Base-by-base conservation (phyloP, 2,797 vertebrate genomes). In the Selene dorsalis region DNA sequence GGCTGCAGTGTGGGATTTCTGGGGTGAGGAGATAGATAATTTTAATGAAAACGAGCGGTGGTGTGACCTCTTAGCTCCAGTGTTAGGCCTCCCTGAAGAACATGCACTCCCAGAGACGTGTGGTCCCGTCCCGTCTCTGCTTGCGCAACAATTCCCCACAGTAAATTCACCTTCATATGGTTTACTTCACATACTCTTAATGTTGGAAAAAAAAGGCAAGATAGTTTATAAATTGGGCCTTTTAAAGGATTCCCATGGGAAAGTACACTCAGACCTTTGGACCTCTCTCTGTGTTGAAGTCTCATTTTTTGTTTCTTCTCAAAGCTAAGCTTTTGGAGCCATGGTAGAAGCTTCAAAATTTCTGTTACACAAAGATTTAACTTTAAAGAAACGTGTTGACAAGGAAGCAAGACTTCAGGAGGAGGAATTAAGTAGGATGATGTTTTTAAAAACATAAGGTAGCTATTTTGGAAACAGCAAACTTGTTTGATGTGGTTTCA, bases 31-130 rank as follows among this genome's bases (percentile, higher is more conserved):
- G 63, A 75, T 26, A 88, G 87, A 90, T 90, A 41, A 90, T 85
- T 90, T 86, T 89, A 89, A 93, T 91, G 90, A 90, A 76, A 75
- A 63, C 12, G 17, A 80, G 73, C 4, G 8, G 59, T 57, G 24
- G 32, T 66, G 47, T 84, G 88, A 90, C 85, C 89, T 91, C 77
- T 70, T 56, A 26, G 80, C 65, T 69, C 20, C 53, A 71, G 53
- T 18, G 41, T 75, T 57, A 30, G 72, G 79, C 88, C 88, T 84
- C 86, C 80, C 83, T 75, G 69, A 78, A 74, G 70, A 66, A 53
- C 70, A 77, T 59, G 56, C 6, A 35, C 69, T 82, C 48, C 55
- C 62, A 57, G 26, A 71, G 72, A 76, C 6, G 57, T 86, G 89
- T 87, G 89, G 86, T 70, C 84, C 79, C 43, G 73, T 85, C 84